Base-by-base conservation (phyloP, 1,140 invertebrate genomes). In the Temnothorax nylanderi region DNA sequence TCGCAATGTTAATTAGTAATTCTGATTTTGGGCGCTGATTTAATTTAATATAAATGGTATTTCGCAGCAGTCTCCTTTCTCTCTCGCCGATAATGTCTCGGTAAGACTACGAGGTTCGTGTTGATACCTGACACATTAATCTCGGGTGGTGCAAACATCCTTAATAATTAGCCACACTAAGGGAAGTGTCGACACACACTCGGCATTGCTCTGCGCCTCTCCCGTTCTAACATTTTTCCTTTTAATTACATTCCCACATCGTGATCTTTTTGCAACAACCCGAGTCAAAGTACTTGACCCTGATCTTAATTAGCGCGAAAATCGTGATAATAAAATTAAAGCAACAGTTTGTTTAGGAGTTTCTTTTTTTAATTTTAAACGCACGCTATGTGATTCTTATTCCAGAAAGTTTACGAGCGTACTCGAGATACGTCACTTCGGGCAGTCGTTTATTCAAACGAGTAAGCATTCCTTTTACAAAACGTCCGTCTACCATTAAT, bases 151-250 rank as follows among this genome's bases (percentile, higher is more conserved):
- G 81, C 87, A 78, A 88, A 89, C 64, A 89, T 90, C 87, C 82
- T 84, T 72, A 84, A 89, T 90, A 91, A 91, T 91, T 91, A 87
- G 65, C 81, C 34, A 56, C 56, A 41, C 54, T 56, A 60, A 51
- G 74, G 87, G 67, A 90, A 87, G 44, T 91, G 87, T 76, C 65
- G 85, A 89, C 88, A 89, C 71, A 87, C 69, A 11, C 11, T 44
- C 32, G 34, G 11, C 47, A 37, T 69, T 41, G 47, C 67, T 67
- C 37, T n/a, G 51, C 51, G 34, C 21, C 56, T 74, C 58, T 74
- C 69, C 3, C 60, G 41, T 16, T 76, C n/a, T 49, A 67, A 54
- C 54, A 80, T 82, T 81, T 56, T 71, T 72, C 49, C 5, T 65
- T 34, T 77, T 76, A 82, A 72, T 89, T 54, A 26, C 71, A 37